Percentiles rank a stretch among this genome's conserved stretches.
phyloP scores from a whole-genome alignment of 2,113 vertebrate genomes.

The Vombatus ursinus region DNA sequence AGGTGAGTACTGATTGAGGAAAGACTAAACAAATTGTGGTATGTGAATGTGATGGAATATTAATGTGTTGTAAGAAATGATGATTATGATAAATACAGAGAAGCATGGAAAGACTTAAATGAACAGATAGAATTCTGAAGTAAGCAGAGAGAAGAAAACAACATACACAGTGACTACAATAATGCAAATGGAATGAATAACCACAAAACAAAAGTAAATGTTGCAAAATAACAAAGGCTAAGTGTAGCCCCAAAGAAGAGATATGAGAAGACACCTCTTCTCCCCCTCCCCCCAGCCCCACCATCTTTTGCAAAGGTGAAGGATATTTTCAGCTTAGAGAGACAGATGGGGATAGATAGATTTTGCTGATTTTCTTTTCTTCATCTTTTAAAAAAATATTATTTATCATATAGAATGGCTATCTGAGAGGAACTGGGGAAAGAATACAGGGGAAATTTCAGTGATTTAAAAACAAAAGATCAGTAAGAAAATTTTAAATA shows the following conservation, averaged over 20 bases:
- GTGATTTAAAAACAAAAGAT: background rate
- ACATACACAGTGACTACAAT: background rate
- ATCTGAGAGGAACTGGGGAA: no score
- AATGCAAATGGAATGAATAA: background rate
- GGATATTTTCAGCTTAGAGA: background rate
- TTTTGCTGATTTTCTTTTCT: no score
- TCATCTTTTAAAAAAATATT: no score
- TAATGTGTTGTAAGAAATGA: background rate
- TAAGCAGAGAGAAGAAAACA: background rate
- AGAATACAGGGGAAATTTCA: background rate
- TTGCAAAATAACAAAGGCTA: background rate
- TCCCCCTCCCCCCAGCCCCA: no score
- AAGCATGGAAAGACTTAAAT: background rate
- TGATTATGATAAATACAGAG: background rate
- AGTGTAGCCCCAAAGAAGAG: background rate
- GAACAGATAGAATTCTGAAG: background rate
- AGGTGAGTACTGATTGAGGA: background rate
- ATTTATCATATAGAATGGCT: no score
- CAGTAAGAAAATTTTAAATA: background rate
- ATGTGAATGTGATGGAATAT: background rate
- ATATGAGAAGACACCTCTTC: background rate
- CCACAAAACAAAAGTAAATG: background rate
- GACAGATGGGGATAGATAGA: no score
- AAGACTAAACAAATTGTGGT: background rate
- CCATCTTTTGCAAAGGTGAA: background rate